Base-by-base conservation (phyloP, 2,797 vertebrate species). In the Parambassis ranga region DNA sequence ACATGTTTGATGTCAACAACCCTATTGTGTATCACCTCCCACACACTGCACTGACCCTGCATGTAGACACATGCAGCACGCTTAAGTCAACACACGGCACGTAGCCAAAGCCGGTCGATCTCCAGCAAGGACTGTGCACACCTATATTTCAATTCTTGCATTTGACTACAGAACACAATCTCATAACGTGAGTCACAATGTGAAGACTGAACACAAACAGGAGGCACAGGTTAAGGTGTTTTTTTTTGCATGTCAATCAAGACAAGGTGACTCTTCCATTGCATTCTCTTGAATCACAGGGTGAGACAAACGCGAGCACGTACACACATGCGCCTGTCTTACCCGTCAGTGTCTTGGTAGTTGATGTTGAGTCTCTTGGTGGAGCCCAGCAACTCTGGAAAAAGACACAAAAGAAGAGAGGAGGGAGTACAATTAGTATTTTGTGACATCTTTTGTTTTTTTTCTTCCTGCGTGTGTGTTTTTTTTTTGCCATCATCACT, bases 321-420 rank as follows among this genome's bases (percentile, higher is more conserved):
- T 14, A 46, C 42, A 52, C 53, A 72, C 55, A 20, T 10, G 35
- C 46, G 48, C 57, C 26, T 27, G 35, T 42, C 82, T 79, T 72
- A 93, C 92, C 91, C 92, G 0, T 98, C 96, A 0, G 92, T 88
- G 81, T 98, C 96, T 83, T 98, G 96, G 87, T 96, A 96, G 90
- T 98, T 98, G 71, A 98, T 90, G 6, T 98, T 98, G 65, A 98
- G 93, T 71, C 93, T 94, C 92, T 98, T 98, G 31, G 95, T 94
- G 60, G 96, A 96, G 79, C 96, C 96, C 13, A 98, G 93, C 71
- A 98, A 91, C 90, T 98, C 96, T 98, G 89, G 26, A 81, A 83
- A 83, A 65, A 90, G 22, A 87, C 28, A 47, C 59, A 73, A 26
- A 68, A 1, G 10, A 49, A 18, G 20, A 46, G 20, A 46, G 15